A percentile compares a stretch with the other conserved stretches of the same genome.
Conservation (phyloP, 1,140 invertebrate genomes). For the Delia radicum region DNA sequence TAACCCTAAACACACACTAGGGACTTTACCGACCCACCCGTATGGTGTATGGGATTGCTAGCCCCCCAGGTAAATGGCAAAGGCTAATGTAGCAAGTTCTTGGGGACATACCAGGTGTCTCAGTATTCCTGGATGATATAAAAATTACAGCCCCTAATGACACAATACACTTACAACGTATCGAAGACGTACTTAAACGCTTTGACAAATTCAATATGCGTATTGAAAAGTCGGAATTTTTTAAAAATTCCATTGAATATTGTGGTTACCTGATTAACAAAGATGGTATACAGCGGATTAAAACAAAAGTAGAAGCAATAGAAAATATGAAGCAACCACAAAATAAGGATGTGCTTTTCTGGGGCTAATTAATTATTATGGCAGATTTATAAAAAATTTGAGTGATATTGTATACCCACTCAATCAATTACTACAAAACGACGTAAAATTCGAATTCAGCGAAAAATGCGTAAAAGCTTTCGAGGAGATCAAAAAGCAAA, state of each 20-base stretch:
- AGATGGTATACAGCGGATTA: slow-evolving; percentile 32
- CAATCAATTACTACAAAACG: slow-evolving; percentile 37
- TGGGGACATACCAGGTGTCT: background rate
- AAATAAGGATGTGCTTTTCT: slow-evolving; percentile 34
- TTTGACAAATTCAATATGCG: no score
- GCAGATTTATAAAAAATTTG: slow-evolving; percentile 29
- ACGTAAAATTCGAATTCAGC: slow-evolving; percentile 34
- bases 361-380: slow-evolving; percentile 30
- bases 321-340: slow-evolving; percentile 31
- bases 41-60: slow-evolving; percentile 35
- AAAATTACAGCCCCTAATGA: no score
- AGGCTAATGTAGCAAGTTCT: no score
- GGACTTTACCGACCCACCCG: slow-evolving; percentile 32
- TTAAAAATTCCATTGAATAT: no score
- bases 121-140: no score
- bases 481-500: slow-evolving; percentile 35
- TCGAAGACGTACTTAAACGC: no score
- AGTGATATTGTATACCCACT: slow-evolving; percentile 30
- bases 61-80: slow-evolving; percentile 39
- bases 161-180: no score
- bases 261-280: slow-evolving; percentile 42
- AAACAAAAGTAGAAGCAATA: slow-evolving; percentile 32
- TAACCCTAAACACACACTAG: slow-evolving; percentile 34
- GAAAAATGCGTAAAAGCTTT: slow-evolving; percentile 37
- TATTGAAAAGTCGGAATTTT: no score